phyloP scores from a whole-genome alignment of 1,140 invertebrate species.

The Cydia fagiglandana region DNA sequence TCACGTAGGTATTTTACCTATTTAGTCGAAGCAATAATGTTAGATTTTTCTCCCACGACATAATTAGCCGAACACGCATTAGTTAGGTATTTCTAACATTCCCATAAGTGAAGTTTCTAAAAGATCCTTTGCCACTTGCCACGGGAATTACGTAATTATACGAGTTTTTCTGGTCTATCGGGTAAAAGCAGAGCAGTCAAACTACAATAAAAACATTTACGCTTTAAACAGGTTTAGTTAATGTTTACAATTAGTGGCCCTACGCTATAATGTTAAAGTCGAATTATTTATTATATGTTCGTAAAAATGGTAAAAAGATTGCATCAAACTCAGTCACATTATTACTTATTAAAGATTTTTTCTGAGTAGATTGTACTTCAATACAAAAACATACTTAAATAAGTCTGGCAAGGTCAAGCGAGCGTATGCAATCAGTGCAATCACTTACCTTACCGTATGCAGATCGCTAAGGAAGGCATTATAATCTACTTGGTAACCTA shows the following conservation, averaged over 20 bases:
- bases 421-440: neutral
- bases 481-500: neutral
- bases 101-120: neutral
- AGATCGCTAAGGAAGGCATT: neutral
- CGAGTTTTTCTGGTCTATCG: conserved; percentile 18
- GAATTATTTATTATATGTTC: too few species aligned
- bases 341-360: too few species aligned
- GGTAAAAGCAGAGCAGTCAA: conserved; percentile 12
- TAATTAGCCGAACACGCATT: neutral
- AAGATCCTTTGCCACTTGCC: neutral
- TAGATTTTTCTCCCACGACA: conserved; percentile 22
- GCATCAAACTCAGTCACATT: too few species aligned
- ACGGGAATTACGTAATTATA: conserved; percentile 4
- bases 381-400: neutral
- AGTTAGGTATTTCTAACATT: conserved; percentile 12
- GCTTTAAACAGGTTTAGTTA: neutral
- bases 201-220: conserved; percentile 2
- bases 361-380: too few species aligned
- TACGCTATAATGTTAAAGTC: neutral
- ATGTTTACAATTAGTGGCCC: neutral
- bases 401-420: conserved; percentile 3
- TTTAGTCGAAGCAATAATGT: conserved; percentile 1
- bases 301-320: too few species aligned
- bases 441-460: neutral
- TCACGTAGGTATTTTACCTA: neutral